phyloP scores from a whole-genome alignment of 2,797 vertebrate genomes.

The Mus minutoides region DNA sequence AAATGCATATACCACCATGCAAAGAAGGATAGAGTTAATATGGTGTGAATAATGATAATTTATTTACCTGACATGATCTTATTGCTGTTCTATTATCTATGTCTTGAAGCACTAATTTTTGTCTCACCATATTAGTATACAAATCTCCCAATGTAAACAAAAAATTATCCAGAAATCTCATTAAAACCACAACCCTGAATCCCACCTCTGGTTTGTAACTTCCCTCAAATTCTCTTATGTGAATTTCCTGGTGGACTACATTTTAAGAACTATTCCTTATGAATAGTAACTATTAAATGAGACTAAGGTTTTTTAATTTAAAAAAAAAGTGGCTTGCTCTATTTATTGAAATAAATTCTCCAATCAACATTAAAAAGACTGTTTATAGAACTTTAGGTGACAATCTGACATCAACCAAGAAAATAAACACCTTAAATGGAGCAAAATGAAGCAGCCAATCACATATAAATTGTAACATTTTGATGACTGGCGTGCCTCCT shows the following conservation, averaged over 20 bases:
- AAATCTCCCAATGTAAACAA: not conserved
- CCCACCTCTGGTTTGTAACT: not conserved
- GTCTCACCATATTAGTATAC: not conserved
- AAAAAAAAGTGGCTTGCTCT: not conserved
- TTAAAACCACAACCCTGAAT: not conserved
- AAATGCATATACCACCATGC: not conserved
- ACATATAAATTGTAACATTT: constrained; percentile 30
- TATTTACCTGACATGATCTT: not conserved
- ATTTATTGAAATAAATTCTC: not conserved
- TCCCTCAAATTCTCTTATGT: not conserved
- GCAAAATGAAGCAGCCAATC: not conserved
- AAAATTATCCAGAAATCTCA: not conserved
- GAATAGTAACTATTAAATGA: not conserved
- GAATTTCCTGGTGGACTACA: not conserved
- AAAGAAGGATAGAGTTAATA: not conserved
- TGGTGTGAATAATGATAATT: not conserved
- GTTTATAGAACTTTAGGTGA: not conserved
- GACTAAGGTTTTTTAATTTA: not conserved
- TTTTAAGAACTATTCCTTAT: not conserved
- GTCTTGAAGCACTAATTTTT: not conserved
- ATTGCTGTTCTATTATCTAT: not conserved
- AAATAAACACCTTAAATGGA: constrained; percentile 22
- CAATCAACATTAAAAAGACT: not conserved
- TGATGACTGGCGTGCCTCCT: not conserved
- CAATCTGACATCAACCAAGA: not conserved